These are phyloP conservation scores for Torymus aiolomorphi DNA, from an alignment of 2,888 invertebrate species.

Conservation along the genomic window DNA sequence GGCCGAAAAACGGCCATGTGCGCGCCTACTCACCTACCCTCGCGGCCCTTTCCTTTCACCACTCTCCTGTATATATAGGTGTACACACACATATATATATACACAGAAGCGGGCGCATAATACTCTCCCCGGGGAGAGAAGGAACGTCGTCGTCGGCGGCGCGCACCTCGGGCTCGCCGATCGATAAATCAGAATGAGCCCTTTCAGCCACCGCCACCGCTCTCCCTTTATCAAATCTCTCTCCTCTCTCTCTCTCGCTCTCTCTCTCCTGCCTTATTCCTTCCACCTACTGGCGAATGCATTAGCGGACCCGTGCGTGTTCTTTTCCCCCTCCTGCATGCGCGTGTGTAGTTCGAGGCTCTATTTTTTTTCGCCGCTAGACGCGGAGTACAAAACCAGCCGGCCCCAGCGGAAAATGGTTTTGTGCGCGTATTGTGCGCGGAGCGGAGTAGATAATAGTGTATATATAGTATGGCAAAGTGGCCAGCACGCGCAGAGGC, in stretches of 20 bases:
- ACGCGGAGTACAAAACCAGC: not conserved
- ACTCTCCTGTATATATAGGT: slow-evolving; percentile 21
- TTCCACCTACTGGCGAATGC: slow-evolving; percentile 33
- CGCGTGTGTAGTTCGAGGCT: too few species aligned
- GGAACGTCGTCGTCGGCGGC: not conserved
- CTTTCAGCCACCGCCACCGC: slow-evolving; percentile 25
- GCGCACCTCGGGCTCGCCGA: slow-evolving; percentile 36
- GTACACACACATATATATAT: not conserved
- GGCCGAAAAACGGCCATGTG: slow-evolving; percentile 32
- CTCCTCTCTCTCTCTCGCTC: slow-evolving; percentile 9
- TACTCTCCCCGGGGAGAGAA: slow-evolving; percentile 22
- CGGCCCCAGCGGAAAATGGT: slow-evolving; percentile 32
- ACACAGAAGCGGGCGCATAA: slow-evolving; percentile 6
- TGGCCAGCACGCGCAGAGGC: not conserved
- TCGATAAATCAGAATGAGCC: slow-evolving; percentile 57
- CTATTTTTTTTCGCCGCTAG: too few species aligned
- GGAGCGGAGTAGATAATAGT: too few species aligned
- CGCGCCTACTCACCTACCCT: slow-evolving; percentile 3
- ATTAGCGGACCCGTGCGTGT: slow-evolving; percentile 30
- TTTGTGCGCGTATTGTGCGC: slow-evolving; percentile 12
- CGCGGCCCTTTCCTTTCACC: slow-evolving; percentile 23
- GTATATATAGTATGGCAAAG: not conserved
- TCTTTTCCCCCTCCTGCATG: too few species aligned
- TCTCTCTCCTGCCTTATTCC: slow-evolving; percentile 4
- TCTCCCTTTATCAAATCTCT: too few species aligned